Conservation (phyloP, 2,888 invertebrate genomes). For the Acholoe squamosa region DNA sequence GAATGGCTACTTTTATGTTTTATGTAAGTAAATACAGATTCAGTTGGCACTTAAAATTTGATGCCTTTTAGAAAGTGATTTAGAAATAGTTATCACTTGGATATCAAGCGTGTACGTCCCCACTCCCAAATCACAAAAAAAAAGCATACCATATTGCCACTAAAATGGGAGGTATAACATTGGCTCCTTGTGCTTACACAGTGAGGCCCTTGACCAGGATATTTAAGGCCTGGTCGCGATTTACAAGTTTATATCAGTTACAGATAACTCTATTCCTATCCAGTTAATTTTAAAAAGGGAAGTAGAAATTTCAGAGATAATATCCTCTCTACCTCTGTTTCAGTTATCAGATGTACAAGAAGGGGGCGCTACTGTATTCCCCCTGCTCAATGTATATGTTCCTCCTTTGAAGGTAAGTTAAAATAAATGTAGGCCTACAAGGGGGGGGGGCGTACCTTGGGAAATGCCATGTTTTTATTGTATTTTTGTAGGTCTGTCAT, state of each 20-base stretch:
- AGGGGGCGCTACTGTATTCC: slow-evolving; percentile 69
- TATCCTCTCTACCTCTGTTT: neutral
- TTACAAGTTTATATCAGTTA: neutral
- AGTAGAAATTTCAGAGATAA: neutral
- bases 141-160: too few relatives aligned
- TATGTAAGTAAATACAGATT: slow-evolving; percentile 73
- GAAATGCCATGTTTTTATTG: too few relatives aligned
- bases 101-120: neutral
- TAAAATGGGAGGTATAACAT: neutral
- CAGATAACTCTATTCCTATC: neutral
- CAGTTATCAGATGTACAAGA: slow-evolving; percentile 67
- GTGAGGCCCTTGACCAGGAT: neutral
- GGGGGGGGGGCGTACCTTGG: too few relatives aligned
- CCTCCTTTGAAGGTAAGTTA: slow-evolving; percentile 66
- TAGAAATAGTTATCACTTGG: neutral
- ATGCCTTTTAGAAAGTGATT: neutral
- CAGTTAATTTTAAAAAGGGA: neutral
- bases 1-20: slow-evolving; percentile 78
- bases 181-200: neutral
- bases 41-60: neutral
- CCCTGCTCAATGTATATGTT: slow-evolving; percentile 61
- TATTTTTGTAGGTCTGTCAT: too few relatives aligned
- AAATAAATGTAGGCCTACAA: too few relatives aligned
- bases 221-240: neutral
- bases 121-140: too few relatives aligned